A percentile compares a stretch with the other conserved stretches of the same genome.
These are phyloP conservation scores for Enoplosus armatus DNA, from an alignment of 2,797 vertebrate genomes.

Conservation along the genomic window DNA sequence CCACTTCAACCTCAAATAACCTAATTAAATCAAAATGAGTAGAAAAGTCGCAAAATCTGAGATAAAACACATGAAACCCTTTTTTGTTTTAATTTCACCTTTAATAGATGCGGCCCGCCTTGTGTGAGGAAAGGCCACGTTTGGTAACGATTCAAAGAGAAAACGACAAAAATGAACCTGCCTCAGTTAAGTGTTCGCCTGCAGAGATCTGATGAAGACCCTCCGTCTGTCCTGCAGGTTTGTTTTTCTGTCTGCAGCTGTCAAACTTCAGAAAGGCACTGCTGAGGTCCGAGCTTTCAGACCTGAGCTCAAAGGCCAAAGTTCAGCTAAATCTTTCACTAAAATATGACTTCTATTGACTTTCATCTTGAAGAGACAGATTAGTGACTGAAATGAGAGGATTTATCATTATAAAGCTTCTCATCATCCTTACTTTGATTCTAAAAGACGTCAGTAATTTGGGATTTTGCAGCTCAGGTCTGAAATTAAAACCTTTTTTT, in stretches of 20 bases:
- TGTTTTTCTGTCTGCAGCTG: slow-evolving; percentile 1
- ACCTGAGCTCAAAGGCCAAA: slow-evolving; percentile 7
- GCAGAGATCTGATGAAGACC: slow-evolving; percentile 1
- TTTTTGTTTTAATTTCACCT: slow-evolving; percentile 80
- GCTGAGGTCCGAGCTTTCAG: slow-evolving; percentile 6
- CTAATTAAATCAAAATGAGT: background rate
- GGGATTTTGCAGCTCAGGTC: slow-evolving; percentile 25
- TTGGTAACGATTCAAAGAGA: slow-evolving; percentile 84
- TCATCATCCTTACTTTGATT: background rate
- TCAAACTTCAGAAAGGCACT: slow-evolving; percentile 49
- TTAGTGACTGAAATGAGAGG: background rate
- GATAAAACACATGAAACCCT: background rate
- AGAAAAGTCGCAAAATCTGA: background rate
- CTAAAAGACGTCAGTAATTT: background rate
- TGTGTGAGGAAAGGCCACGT: slow-evolving; percentile 77
- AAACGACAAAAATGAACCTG: slow-evolving; percentile 85
- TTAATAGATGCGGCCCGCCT: slow-evolving; percentile 87
- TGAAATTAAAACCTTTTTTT: slow-evolving; percentile 13
- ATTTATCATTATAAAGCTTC: background rate
- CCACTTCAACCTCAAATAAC: background rate
- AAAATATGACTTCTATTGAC: background rate
- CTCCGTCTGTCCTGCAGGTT: slow-evolving; percentile 43
- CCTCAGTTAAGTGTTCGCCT: slow-evolving; percentile 50
- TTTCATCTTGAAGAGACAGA: background rate
- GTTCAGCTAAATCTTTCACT: background rate